Evolutionary conservation across 2,113 vertebrate species (phyloP), one percentile per base, ranked within the genome.

Genomic region (Oreochromis aureus): DNA sequence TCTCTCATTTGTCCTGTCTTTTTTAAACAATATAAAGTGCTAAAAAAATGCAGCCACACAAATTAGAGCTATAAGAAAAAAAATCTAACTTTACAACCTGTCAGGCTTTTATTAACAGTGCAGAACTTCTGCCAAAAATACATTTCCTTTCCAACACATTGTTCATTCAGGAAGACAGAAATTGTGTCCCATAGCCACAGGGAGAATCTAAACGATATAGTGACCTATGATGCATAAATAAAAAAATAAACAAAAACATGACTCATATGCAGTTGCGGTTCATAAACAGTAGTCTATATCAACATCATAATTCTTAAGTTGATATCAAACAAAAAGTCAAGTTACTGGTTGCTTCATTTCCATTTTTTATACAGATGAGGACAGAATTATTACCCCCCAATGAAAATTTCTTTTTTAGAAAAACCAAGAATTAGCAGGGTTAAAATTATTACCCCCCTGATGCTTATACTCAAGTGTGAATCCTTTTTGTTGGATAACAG

Each of bases 31-130:
- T 10, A 32, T 56, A 6, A 86, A 24, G 54, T 32, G 55, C 76
- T 83, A 22, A 48, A 71, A 71, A 69, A 69, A 71, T 11, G 18
- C 76, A 39, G 39, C 76, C 19, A 85, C 53, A 44, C 24, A 24
- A 22, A 39, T 71, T 13, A 71, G 12, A 44, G 66, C 36, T 59
- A 66, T 84, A 48, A 41, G 24, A 0, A 36, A 1, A 76, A 48
- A 44, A 39, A 59, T 83, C 18, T 4, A 13, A 51, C 9, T 32
- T 86, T 71, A 86, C 41, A 41, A 22, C 2, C 63, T 10, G 19
- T 61, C 85, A 34, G 9, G 71, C 22, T 76, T 83, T 87, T 80
- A 84, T 87, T 53, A 79, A 80, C 61, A 51, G 80, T 63, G 16
- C 51, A 82, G 6, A 86, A 79, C 61, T 3, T 58, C 56, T 10